Base-by-base conservation (phyloP, 2,113 vertebrate genomes). In the Marcusenius ussheri region DNA sequence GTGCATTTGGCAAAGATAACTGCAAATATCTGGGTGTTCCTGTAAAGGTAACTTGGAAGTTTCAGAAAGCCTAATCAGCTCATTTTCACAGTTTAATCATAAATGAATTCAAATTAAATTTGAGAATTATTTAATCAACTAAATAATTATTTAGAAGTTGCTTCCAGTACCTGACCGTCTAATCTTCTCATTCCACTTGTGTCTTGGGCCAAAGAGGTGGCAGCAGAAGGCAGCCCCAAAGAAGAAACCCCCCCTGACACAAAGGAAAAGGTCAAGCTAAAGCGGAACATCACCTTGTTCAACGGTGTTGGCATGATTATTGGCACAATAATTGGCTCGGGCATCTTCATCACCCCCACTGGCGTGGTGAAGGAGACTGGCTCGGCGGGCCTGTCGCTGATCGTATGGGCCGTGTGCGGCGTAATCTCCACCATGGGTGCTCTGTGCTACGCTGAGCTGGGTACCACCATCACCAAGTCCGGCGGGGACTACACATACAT, bases 401-500 rank as follows among this genome's bases (percentile, higher is more conserved):
- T 96, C 24, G 19, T 96, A 45, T 96, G 95, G 95, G 91, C 94
- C 0, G 91, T 91, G n/a, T 96, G 95, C 5, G 95, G 95, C 0
- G 89, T 96, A 21, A 89, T 95, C 53, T 96, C 95, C 27, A 95
- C 95, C 80, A 95, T 96, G 95, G 95, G 95, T 0, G 95, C 95
- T 39, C 91, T 96, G 7, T 96, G 95, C 92, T 96, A 96, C 7
- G 95, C 95, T 0, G 95, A 96, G 93, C 92, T 96, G 89, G 95
- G 95, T 46, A 96, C 95, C 2, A 96, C 95, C 91, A 96, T 96
- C 49, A 90, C 93, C 83, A 96, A 95, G 90, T 96, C 95, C 0
- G 95, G 95, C 0, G 95, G 95, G 3, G 95, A 96, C 93, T 96
- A 96, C 92, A 95, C 95, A 0, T 96, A 96, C 90, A 96, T 96